Percentiles rank a stretch among this genome's conserved stretches.
These are phyloP conservation scores for Oppia nitens DNA, from an alignment of 1,140 invertebrate species.

Conservation along the genomic window DNA sequence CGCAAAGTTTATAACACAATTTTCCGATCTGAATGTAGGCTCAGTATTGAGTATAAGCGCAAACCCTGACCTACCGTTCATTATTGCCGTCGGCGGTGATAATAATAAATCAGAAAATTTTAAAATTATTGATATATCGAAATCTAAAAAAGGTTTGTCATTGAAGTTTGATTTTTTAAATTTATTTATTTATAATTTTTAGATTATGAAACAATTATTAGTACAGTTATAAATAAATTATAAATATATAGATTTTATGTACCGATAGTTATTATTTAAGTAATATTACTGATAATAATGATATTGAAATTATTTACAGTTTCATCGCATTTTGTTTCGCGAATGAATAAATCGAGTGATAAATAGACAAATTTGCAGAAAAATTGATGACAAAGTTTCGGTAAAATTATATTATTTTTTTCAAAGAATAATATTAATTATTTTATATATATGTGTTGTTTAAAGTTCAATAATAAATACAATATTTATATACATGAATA, in stretches of 20 bases:
- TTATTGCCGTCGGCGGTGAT: slow-evolving; percentile 62
- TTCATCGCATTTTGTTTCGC: neutral
- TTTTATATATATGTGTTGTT: neutral
- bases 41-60: slow-evolving; percentile 42
- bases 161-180: neutral
- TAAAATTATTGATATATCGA: slow-evolving; percentile 49
- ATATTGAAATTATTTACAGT: neutral
- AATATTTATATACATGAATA: neutral
- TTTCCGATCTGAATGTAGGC: slow-evolving; percentile 25
- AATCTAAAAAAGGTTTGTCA: neutral
- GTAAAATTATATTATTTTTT: too few relatives aligned
- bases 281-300: too few relatives aligned
- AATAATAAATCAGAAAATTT: slow-evolving; percentile 53
- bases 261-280: too few relatives aligned
- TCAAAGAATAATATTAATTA: too few relatives aligned
- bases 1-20: slow-evolving; percentile 26
- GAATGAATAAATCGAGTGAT: neutral
- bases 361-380: neutral
- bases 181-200: neutral
- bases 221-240: too few relatives aligned
- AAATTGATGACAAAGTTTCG: neutral
- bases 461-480: neutral
- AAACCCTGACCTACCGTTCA: slow-evolving; percentile 61
- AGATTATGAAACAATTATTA: too few relatives aligned
- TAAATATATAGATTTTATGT: too few relatives aligned